Percentiles rank a stretch among this genome's conserved stretches.
These are phyloP conservation scores for Artibeus jamaicensis DNA, from an alignment of 2,797 vertebrate genomes.

Conservation along the genomic window DNA sequence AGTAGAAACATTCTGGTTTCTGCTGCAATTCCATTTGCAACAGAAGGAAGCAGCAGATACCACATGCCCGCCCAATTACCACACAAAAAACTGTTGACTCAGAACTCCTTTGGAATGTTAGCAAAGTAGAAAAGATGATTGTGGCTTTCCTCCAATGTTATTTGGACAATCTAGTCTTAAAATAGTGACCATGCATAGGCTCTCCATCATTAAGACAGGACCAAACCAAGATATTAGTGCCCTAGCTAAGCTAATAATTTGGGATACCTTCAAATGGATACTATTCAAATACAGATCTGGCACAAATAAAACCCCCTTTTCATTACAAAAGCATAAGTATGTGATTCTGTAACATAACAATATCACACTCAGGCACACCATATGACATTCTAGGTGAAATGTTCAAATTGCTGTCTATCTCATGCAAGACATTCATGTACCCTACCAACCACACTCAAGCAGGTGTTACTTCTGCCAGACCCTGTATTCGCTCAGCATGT, in stretches of 20 bases:
- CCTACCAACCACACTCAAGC: too few relatives aligned
- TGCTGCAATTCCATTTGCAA: not conserved
- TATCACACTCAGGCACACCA: too few relatives aligned
- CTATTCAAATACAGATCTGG: not conserved
- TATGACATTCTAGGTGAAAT: too few relatives aligned
- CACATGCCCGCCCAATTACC: not conserved
- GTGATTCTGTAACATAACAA: too few relatives aligned
- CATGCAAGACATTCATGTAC: too few relatives aligned
- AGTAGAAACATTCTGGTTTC: conserved; percentile 42
- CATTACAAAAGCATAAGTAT: too few relatives aligned
- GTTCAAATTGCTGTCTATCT: too few relatives aligned
- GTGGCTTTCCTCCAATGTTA: conserved; percentile 33
- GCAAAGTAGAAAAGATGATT: conserved; percentile 14
- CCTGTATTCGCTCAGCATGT: not conserved
- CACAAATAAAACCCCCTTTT: too few relatives aligned
- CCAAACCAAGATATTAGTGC: not conserved
- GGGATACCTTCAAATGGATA: not conserved
- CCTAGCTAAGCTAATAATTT: not conserved
- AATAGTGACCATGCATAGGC: not conserved
- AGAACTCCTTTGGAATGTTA: conserved; percentile 5
- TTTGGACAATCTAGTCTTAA: conserved; percentile 34
- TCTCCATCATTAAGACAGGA: not conserved
- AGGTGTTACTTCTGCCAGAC: too few relatives aligned
- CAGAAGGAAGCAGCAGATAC: not conserved
- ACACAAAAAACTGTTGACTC: conserved; percentile 38